Conservation (phyloP, 2,797 vertebrate species). For the Vultur gryphus region DNA sequence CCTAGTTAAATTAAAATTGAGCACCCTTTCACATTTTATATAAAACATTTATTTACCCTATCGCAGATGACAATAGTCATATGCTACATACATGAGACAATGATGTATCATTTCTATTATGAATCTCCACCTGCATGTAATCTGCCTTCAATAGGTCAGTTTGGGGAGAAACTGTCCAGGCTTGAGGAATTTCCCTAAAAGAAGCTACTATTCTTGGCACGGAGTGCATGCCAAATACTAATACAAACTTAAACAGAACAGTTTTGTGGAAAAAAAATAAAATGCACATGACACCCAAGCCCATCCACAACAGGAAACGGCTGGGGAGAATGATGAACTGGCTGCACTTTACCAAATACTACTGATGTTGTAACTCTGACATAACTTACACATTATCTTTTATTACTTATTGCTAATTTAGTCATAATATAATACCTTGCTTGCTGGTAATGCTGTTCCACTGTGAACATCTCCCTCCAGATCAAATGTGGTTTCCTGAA, state of each 20-base stretch:
- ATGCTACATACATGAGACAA: background rate
- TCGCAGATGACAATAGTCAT: background rate
- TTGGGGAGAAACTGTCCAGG: background rate
- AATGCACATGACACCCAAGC: background rate
- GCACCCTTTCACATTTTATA: background rate
- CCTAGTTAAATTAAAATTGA: background rate
- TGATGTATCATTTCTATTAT: background rate
- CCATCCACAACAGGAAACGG: background rate
- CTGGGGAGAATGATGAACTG: background rate
- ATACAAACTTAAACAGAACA: background rate
- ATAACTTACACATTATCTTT: background rate
- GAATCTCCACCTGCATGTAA: background rate
- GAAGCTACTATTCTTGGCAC: background rate
- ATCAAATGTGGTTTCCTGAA: constrained; percentile 94
- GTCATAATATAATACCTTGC: constrained; percentile 82
- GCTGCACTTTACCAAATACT: background rate
- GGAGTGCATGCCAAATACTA: background rate
- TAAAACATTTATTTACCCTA: background rate
- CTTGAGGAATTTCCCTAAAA: background rate
- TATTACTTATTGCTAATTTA: background rate
- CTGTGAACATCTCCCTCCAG: constrained; percentile 91
- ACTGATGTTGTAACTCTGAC: background rate
- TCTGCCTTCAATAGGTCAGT: background rate
- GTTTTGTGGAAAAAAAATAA: background rate
- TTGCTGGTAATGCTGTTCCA: constrained; percentile 84